Percentiles rank a stretch among this genome's conserved stretches.
These are phyloP conservation scores for Geotrypetes seraphini DNA, from an alignment of 2,797 vertebrate genomes.

Conservation along the genomic window DNA sequence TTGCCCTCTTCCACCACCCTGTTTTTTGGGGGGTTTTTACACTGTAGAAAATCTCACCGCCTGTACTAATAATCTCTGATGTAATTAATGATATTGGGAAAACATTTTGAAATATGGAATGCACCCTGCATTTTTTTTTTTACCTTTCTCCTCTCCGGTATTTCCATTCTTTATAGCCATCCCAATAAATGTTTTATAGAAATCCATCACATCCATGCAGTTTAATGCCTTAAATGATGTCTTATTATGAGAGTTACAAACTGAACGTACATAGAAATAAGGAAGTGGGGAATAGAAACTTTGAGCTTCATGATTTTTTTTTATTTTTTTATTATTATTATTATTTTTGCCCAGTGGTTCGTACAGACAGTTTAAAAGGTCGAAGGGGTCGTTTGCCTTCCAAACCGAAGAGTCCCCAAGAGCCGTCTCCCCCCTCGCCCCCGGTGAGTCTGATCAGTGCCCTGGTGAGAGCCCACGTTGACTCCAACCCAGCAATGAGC, in stretches of 20 bases:
- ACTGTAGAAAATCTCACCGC: too few species aligned
- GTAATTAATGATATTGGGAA: too few species aligned
- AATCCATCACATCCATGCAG: too few species aligned
- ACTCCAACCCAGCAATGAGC: constrained; percentile 97
- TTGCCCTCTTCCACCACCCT: background rate
- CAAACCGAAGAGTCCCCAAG: constrained; percentile 96
- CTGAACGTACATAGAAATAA: background rate
- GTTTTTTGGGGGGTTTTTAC: too few species aligned
- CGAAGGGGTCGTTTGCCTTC: constrained; percentile 92
- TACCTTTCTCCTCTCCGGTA: background rate
- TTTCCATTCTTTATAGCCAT: too few species aligned
- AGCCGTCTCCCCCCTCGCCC: constrained; percentile 86
- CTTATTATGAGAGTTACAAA: constrained; percentile 2
- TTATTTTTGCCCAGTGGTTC: constrained; percentile 69
- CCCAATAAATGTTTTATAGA: too few species aligned
- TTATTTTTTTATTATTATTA: too few species aligned
- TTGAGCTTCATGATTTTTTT: background rate
- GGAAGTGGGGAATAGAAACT: constrained; percentile 2
- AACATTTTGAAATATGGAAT: too few species aligned
- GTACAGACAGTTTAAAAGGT: constrained; percentile 94
- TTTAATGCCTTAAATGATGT: background rate
- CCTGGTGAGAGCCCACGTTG: constrained; percentile 92
- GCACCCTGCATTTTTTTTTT: background rate
- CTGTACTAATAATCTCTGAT: too few species aligned
- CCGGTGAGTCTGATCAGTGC: constrained; percentile 96